Evolutionary conservation across 1,140 invertebrate genomes (phyloP), one percentile per base, ranked within the genome.

Genomic region (Doryteuthis pealeii): DNA sequence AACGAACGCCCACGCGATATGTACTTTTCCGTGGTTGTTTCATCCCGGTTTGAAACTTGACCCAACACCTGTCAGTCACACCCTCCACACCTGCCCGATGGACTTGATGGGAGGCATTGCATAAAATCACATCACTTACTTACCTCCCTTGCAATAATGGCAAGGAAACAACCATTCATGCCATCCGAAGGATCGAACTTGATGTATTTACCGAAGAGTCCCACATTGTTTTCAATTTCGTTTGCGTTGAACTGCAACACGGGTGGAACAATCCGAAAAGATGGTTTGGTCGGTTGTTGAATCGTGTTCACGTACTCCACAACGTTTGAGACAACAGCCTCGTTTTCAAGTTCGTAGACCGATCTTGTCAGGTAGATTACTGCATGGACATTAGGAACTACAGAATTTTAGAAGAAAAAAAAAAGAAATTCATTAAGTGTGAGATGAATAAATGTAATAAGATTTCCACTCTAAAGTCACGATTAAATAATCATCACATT

Each of bases 141-240:
- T 67, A 86, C 85, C 82, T 85, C 85, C 78, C 85, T 78, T 18
- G 82, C 81, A 18, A 86, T 83, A 43, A 80, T 75, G 58, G 83
- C 83, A 26, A 86, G 72, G 75, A 85, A 86, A 73, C 85, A 86
- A n/a, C 85, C 85, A 75, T 83, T 86, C 35, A 79, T 80, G 31
- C 74, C 76, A 18, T 70, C 74, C 43, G 81, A 78, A 18, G 84
- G 83, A 15, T 49, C 35, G 71, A 82, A 85, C 43, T 80, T 81
- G 14, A 84, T 74, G 67, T 72, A 84, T 73, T 83, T 83, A 3
- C 80, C 83, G 58, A 73, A 54, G 3, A 84, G 77, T 14, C 78
- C 81, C 40, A 72, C 62, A 22, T 73, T 74, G 30, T 78, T 79
- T 43, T 79, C 74, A 66, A 84, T 83, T 3, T 82, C 80, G 6